Evolutionary conservation across 2,113 vertebrate species (phyloP).

Genomic region (Sialia sialis): DNA sequence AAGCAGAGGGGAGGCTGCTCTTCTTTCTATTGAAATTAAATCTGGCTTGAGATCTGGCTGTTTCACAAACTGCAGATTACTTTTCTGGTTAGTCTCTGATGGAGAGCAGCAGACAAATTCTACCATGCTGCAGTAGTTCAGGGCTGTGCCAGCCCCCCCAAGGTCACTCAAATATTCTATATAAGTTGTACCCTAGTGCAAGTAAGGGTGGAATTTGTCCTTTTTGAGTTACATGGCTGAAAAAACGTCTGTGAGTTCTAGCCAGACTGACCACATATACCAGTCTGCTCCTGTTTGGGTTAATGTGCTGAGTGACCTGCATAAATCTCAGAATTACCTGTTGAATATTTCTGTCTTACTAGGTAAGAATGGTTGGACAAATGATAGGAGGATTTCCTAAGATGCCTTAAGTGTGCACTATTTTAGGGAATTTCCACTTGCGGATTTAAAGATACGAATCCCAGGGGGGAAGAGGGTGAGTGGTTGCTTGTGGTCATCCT

Average conservation of each 20-base stretch:
- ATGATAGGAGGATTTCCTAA: background rate
- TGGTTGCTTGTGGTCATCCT: background rate
- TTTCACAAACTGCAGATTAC: background rate
- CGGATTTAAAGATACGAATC: background rate
- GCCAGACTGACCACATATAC: background rate
- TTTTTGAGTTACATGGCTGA: background rate
- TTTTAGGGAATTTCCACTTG: background rate
- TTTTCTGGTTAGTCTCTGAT: background rate
- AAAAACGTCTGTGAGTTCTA: background rate
- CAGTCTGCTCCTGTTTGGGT: background rate
- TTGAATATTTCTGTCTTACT: background rate
- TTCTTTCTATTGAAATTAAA: background rate
- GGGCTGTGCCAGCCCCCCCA: background rate
- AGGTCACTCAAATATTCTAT: background rate
- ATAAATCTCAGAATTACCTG: background rate
- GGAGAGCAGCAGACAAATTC: background rate
- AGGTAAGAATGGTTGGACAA: background rate
- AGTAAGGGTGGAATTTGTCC: background rate
- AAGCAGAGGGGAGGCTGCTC: background rate
- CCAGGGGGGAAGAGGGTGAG: rapidly evolving
- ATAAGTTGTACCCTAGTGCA: background rate
- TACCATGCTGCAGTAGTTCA: background rate
- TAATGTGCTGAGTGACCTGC: background rate
- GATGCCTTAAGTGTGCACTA: background rate
- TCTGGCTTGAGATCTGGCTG: background rate